A percentile compares a stretch with the other conserved stretches of the same genome.
Conservation (phyloP, 2,797 vertebrate species). For the Leucoraja ocellata region DNA sequence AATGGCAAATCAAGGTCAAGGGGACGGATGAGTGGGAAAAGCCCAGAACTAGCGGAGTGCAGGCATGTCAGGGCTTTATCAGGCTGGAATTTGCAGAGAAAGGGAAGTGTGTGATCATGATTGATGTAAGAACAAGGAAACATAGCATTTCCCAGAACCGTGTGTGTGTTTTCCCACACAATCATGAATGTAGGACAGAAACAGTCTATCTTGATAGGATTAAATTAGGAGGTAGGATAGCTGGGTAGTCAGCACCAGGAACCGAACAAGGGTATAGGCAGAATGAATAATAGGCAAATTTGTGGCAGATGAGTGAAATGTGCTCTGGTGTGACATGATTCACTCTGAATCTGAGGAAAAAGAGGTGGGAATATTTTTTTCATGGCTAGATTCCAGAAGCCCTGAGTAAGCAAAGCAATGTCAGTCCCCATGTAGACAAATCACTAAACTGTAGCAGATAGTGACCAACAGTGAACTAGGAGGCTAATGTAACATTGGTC, state of each 20-base stretch:
- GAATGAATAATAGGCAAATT: neutral
- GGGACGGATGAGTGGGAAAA: too few species aligned
- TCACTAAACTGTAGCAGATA: neutral
- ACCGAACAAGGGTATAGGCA: neutral
- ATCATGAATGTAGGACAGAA: neutral
- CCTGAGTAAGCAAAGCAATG: neutral
- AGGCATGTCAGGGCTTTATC: too few species aligned
- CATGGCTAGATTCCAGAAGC: neutral
- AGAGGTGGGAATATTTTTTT: neutral
- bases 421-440: neutral
- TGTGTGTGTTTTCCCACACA: neutral
- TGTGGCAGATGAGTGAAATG: neutral
- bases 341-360: neutral
- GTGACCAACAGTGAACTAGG: neutral
- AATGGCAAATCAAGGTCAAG: too few species aligned
- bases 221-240: neutral
- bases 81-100: too few species aligned
- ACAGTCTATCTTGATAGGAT: neutral
- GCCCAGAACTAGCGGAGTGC: too few species aligned
- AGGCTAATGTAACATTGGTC: neutral
- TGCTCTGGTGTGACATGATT: neutral
- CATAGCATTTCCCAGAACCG: too few species aligned
- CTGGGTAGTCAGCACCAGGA: neutral
- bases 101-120: too few species aligned
- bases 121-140: too few species aligned